Evolutionary conservation across 2,888 invertebrate species (phyloP).

Genomic region (Metallyticus violacea): DNA sequence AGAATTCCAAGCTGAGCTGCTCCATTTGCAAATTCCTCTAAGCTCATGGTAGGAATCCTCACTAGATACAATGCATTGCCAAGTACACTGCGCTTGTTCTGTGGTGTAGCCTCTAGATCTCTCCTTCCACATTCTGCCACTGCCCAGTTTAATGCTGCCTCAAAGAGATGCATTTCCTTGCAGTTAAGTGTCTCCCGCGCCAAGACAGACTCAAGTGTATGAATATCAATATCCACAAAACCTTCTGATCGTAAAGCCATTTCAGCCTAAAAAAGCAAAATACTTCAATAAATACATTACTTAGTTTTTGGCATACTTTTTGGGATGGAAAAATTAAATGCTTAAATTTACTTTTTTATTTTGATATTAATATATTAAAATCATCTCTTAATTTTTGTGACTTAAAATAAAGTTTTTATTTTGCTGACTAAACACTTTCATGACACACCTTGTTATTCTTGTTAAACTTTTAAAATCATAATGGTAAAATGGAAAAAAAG

Average conservation of each 20-base stretch:
- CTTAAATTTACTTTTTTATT: too few species aligned
- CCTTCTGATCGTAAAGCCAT: conserved; percentile 94
- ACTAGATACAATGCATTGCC: conserved; percentile 81
- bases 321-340: too few species aligned
- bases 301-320: too few species aligned
- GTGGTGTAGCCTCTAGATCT: conserved; percentile 76
- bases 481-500: too few species aligned
- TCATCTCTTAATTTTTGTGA: too few species aligned
- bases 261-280: conserved; percentile 68
- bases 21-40: conserved; percentile 92
- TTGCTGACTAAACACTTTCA: too few species aligned
- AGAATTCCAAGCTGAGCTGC: conserved; percentile 91
- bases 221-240: conserved; percentile 92
- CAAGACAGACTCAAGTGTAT: conserved; percentile 87
- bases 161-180: conserved; percentile 86
- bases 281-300: too few species aligned
- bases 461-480: too few species aligned
- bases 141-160: conserved; percentile 92
- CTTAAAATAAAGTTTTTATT: too few species aligned
- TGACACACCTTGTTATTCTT: too few species aligned
- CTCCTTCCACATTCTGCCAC: conserved; percentile 83
- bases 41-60: conserved; percentile 89
- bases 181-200: conserved; percentile 92
- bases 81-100: conserved; percentile 73
- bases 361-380: too few species aligned